Conservation (phyloP, 1,140 invertebrate species). For the Orchesella cincta region DNA sequence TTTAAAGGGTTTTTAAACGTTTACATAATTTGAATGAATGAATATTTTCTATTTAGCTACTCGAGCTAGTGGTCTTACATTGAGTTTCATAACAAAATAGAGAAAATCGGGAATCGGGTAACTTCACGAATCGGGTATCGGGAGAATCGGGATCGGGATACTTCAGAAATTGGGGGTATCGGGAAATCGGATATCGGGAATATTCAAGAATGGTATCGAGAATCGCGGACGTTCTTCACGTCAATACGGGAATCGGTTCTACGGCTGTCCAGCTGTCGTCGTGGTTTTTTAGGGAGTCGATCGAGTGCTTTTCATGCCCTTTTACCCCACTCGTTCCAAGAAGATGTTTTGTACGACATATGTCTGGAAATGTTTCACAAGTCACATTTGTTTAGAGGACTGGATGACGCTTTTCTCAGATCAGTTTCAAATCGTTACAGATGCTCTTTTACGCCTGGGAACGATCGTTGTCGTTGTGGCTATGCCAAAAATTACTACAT, state of each 20-base stretch:
- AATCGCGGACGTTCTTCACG: no score
- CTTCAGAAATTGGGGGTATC: no score
- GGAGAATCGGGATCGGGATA: no score
- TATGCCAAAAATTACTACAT: conserved; percentile 48
- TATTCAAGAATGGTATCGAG: no score
- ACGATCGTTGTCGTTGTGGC: conserved; percentile 45
- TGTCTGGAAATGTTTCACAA: conserved; percentile 49
- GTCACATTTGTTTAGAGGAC: conserved; percentile 40
- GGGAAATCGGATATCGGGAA: no score
- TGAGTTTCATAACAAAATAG: conserved; percentile 27
- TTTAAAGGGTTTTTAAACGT: no score
- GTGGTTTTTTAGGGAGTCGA: conserved; percentile 32
- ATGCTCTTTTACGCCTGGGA: conserved; percentile 46
- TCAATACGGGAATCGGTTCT: no score
- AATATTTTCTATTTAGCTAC: no score
- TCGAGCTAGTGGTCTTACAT: conserved; percentile 46
- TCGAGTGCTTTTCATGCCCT: conserved; percentile 31
- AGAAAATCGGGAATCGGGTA: no score
- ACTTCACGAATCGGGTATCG: no score
- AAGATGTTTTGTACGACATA: conserved; percentile 47
- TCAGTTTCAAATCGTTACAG: conserved; percentile 39
- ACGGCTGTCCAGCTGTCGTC: no score
- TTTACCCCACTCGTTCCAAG: conserved; percentile 42
- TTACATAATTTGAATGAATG: no score
- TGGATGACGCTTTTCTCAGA: conserved; percentile 47